phyloP scores from a whole-genome alignment of 1,140 invertebrate genomes.

The Micrasema minimum region DNA sequence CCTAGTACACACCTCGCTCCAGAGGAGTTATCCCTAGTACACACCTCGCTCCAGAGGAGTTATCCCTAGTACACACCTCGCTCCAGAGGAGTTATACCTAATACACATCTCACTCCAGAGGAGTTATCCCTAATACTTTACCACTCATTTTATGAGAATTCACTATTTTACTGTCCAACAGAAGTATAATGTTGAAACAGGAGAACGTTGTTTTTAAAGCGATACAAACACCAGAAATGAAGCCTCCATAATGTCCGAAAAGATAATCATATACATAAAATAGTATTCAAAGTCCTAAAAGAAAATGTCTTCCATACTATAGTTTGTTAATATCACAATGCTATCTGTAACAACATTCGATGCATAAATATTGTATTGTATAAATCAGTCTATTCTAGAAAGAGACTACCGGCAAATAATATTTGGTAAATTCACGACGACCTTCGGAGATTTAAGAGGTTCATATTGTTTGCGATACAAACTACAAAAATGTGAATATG shows the following conservation, averaged over 20 bases:
- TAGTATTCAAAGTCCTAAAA: conserved; percentile 6
- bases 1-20: no score
- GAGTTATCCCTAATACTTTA: no score
- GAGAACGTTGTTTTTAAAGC: conserved; percentile 26
- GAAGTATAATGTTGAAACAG: background rate
- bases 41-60: no score
- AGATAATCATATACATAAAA: conserved; percentile 9
- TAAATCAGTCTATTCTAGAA: conserved; percentile 36
- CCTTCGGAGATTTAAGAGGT: conserved; percentile 22
- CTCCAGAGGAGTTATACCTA: no score
- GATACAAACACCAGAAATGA: conserved; percentile 30
- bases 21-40: no score
- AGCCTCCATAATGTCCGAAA: conserved; percentile 11
- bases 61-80: no score
- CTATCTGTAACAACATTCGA: conserved; percentile 34
- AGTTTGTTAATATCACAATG: conserved; percentile 37
- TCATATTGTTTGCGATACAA: conserved; percentile 9
- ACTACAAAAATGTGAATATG: conserved; percentile 33
- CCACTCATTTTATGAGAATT: no score
- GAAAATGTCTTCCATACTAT: background rate
- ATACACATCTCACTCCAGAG: no score
- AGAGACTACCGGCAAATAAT: conserved; percentile 37
- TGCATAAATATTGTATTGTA: conserved; percentile 35
- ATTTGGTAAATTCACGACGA: conserved; percentile 34
- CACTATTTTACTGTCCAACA: no score